phyloP scores from a whole-genome alignment of 2,113 vertebrate genomes.

The Neotragus pygmaeus region DNA sequence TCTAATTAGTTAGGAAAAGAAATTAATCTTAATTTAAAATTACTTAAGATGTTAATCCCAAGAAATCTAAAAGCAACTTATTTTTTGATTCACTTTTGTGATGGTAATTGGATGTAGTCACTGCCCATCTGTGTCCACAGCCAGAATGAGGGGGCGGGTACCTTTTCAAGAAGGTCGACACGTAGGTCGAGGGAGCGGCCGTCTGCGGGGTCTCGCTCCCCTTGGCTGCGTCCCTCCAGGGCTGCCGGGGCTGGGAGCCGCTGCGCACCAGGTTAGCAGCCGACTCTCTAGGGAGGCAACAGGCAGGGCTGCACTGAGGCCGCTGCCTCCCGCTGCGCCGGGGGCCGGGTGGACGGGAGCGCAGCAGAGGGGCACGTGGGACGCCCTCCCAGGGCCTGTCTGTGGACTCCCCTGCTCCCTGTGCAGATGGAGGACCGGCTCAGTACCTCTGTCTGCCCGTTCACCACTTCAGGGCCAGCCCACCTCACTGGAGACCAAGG shows the following conservation, averaged over 20 bases:
- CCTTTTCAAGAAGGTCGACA: conserved; percentile 85
- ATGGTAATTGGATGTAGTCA: neutral
- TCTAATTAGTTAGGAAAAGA: conserved; percentile 35
- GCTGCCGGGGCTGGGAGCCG: conserved; percentile 89
- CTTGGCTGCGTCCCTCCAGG: conserved; percentile 90
- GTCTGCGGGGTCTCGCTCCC: conserved; percentile 82
- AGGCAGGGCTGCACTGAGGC: neutral
- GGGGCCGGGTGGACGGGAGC: neutral
- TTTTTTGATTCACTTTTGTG: neutral
- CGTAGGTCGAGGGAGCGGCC: conserved; percentile 73
- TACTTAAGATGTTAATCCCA: conserved; percentile 24
- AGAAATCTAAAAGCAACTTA: neutral
- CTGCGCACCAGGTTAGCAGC: conserved; percentile 90
- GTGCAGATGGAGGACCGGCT: neutral
- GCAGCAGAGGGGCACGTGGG: too few species aligned
- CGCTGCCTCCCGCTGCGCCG: neutral
- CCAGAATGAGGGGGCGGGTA: conserved; percentile 43
- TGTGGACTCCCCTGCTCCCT: neutral
- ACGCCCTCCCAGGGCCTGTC: neutral
- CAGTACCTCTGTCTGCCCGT: neutral
- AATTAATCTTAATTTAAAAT: conserved; percentile 27
- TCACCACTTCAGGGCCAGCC: neutral
- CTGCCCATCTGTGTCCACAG: neutral
- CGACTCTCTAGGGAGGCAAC: conserved; percentile 84
- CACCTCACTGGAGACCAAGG: neutral